Base-by-base conservation (phyloP, 2,113 vertebrate genomes). In the Rissa tridactyla region DNA sequence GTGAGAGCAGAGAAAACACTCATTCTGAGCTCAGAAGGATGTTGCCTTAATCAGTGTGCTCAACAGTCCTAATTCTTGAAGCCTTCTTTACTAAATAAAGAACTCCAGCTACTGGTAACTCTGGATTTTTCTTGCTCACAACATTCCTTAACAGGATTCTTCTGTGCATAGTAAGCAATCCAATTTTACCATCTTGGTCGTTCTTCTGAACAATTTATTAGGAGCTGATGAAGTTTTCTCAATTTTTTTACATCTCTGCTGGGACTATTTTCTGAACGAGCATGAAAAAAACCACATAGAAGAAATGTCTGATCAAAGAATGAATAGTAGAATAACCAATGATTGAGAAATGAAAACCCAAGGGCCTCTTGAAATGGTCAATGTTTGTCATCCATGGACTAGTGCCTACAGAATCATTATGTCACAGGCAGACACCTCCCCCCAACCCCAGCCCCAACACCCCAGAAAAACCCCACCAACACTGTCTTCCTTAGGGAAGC, bases 41-140 rank as follows among this genome's bases (percentile, higher is more conserved):
- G 34, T 30, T 76, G 47, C 65, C 76, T 81, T 94, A 86, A 94
- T 73, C 65, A 55, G 36, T 52, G 49, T 34, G 61, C 55, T 84
- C 61, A 47, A 40, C 3, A 30, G 81, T 19, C 44, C 88, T 90
- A 95, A 91, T 90, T 94, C 84, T 54, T 23, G 9, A 95, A 95
- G 62, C 88, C 79, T 57, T 83, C 95, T 97, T 97, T 91, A 93
- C 92, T 96, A 93, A 94, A 97, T 75, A 90, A 92, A 96, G 90
- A 87, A 81, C 81, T 84, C 44, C 57, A 78, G 86, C 52, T 79
- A 95, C 66, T 61, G 52, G 90, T 87, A 80, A 88, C 57, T 79
- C 93, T 15, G n/a, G 71, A 82, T 87, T 96, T 95, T 79, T 90
- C 89, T 52, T 68, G 26, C 52, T 90, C 62, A 51, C 55, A 86